Percentiles rank a stretch among this genome's conserved stretches.
Conservation (phyloP, 2,888 invertebrate species). For the Cheilosia pagana region DNA sequence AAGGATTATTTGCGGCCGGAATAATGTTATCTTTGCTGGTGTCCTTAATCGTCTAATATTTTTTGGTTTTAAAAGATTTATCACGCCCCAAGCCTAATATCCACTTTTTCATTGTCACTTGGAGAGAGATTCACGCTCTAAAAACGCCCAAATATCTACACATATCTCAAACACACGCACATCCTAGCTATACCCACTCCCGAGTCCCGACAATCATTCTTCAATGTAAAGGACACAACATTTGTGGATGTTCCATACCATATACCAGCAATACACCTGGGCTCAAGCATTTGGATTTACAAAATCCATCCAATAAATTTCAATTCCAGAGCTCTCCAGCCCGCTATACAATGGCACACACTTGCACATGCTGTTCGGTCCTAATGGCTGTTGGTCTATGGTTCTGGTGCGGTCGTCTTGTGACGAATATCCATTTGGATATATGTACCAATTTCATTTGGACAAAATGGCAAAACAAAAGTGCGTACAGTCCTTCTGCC, state of each 20-base stretch:
- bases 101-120: conserved; percentile 44
- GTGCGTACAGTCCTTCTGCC: conserved; percentile 58
- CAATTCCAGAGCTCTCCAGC: conserved; percentile 63
- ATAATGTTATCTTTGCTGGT: neutral
- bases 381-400: conserved; percentile 37
- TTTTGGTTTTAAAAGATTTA: conserved; percentile 39
- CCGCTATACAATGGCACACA: conserved; percentile 38
- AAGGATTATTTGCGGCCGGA: neutral
- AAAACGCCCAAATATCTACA: conserved; percentile 39
- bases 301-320: conserved; percentile 73
- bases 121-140: conserved; percentile 32
- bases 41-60: conserved; percentile 17
- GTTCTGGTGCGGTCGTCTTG: conserved; percentile 10
- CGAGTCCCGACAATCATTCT: conserved; percentile 42
- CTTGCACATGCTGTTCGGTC: conserved; percentile 25
- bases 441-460: conserved; percentile 43
- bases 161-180: conserved; percentile 22
- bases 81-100: conserved; percentile 30
- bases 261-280: conserved; percentile 60
- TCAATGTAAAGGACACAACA: conserved; percentile 37
- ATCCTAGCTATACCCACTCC: neutral
- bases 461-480: conserved; percentile 56
- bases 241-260: conserved; percentile 32
- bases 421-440: conserved; percentile 69
- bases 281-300: conserved; percentile 62